Base-by-base conservation (phyloP, 64 coral and sea anemone species). In the Montipora foliosa region DNA sequence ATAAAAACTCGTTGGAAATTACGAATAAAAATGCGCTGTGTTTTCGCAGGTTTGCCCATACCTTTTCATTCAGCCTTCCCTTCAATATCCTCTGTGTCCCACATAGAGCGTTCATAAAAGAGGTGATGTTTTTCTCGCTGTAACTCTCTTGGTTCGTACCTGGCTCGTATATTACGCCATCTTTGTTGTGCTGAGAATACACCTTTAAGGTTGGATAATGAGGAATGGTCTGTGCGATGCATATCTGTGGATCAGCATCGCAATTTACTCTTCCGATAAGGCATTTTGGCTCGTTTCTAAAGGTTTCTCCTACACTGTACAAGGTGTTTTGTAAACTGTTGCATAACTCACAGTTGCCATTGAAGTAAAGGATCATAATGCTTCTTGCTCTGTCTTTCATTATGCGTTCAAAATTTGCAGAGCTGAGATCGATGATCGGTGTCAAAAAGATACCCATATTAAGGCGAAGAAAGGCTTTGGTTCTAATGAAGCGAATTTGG, bases 201-300 rank as follows among this genome's bases (percentile, higher is more conserved):
- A 99, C 91, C 78, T 96, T 96, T 10, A 99, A 49, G 11, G 95
- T 94, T 49, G 98, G 98, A 44, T 96, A 99, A 73, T 96, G 95
- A 44, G 98, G 95, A 74, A 99, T 94, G 50, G 69, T 37, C 72
- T 99, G 98, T 11, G 90, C 73, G 8, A 99, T 55, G 22, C 95
- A 92, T 7, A 99, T 80, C 45, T 79, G 79, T 0, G 89, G 91
- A n/a, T 89, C 73, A 16, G 71, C 78, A 59, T 99, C 98, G 64
- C 98, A 94, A 51, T 99, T 82, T 10, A 99, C 66, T 90, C 92
- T 94, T 9, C 92, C 79, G 25, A 99, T 53, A 1, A 99, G 92
- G 68, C 98, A 99, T 14, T 75, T 88, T 4, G 95, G 92, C 80
- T 99, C 98, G 84, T 99, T 99, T 79, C 93, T 91, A 49, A 95